phyloP scores from a whole-genome alignment of 2,888 invertebrate genomes.

The Clusia tigrina region DNA sequence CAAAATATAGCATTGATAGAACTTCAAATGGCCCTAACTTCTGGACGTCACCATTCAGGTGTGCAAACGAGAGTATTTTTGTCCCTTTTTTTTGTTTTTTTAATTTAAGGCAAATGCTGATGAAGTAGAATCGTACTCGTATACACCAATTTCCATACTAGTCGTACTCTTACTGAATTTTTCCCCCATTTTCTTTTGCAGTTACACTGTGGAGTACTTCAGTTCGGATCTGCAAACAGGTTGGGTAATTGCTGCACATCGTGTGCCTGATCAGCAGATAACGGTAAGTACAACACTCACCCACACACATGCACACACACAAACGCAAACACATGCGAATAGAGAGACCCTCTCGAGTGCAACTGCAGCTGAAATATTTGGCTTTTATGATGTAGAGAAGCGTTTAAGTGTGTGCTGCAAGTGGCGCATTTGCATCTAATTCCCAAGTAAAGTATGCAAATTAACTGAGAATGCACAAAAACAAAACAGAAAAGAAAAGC shows the following conservation, averaged over 20 bases:
- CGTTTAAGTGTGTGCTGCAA: conserved; percentile 13
- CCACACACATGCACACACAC: neutral
- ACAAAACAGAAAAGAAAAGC: conserved; percentile 8
- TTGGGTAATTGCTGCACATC: conserved; percentile 76
- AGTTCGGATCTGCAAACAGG: conserved; percentile 81
- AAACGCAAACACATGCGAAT: neutral
- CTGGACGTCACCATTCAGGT: too few species aligned
- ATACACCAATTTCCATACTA: too few species aligned
- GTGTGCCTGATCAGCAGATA: conserved; percentile 74
- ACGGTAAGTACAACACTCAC: conserved; percentile 66
- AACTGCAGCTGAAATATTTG: neutral
- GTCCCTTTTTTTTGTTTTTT: neutral
- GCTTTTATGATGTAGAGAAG: neutral
- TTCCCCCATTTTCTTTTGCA: conserved; percentile 55
- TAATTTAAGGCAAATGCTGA: neutral
- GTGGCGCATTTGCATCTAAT: conserved; percentile 16
- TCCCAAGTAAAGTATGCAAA: conserved; percentile 20
- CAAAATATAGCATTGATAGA: too few species aligned
- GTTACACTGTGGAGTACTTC: conserved; percentile 81
- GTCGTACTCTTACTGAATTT: too few species aligned
- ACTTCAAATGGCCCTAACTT: too few species aligned
- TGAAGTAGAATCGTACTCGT: too few species aligned
- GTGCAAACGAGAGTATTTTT: neutral
- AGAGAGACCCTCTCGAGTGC: neutral
- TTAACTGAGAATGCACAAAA: conserved; percentile 15